phyloP scores from a whole-genome alignment of 2,113 vertebrate genomes.

The Aix galericulata region DNA sequence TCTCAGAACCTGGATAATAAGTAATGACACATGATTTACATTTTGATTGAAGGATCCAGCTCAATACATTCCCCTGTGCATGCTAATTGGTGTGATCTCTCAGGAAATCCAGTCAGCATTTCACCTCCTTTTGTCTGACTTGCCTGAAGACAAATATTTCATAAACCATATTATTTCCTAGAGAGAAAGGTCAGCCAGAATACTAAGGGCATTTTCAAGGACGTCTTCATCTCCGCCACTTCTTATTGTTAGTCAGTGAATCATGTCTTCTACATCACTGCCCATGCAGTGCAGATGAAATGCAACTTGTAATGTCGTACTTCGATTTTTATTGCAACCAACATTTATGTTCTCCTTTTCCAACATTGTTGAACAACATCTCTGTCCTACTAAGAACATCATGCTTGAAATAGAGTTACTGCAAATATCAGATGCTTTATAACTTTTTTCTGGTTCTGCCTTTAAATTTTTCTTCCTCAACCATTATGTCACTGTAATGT shows the following conservation, averaged over 20 bases:
- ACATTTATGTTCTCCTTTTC: slow-evolving; percentile 10
- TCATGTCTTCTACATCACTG: slow-evolving; percentile 3
- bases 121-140: background rate
- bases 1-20: slow-evolving; percentile 30
- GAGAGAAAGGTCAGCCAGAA: slow-evolving; percentile 45
- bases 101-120: background rate
- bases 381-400: background rate
- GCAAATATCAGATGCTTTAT: background rate
- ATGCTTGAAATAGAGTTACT: background rate
- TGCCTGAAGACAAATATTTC: slow-evolving; percentile 30
- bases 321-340: slow-evolving; percentile 1
- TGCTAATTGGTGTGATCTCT: background rate
- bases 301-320: background rate
- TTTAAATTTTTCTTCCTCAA: background rate
- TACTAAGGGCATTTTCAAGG: slow-evolving; percentile 38
- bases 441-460: background rate
- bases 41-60: slow-evolving; percentile 48
- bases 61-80: background rate
- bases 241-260: slow-evolving; percentile 10
- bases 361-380: background rate
- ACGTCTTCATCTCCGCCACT: slow-evolving; percentile 27
- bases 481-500: background rate
- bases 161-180: slow-evolving; percentile 15
- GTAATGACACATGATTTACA: slow-evolving; percentile 21
- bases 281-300: slow-evolving; percentile 12